phyloP scores from a whole-genome alignment of 2,797 vertebrate species.

The Perodicticus potto region DNA sequence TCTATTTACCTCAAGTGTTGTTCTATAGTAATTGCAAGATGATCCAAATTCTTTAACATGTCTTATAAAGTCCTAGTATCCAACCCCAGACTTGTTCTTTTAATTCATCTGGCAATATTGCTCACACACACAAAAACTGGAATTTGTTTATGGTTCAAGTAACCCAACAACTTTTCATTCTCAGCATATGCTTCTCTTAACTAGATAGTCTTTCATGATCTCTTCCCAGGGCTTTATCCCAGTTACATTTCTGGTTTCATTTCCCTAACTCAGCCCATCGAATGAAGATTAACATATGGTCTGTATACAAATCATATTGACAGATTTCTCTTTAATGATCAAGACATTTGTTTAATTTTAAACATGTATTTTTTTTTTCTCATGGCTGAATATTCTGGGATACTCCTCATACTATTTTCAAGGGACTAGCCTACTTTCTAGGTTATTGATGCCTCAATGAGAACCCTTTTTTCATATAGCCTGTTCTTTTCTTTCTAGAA shows the following conservation, averaged over 20 bases:
- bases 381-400: neutral
- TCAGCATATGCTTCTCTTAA: neutral
- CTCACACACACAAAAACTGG: neutral
- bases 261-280: neutral
- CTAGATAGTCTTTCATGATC: neutral
- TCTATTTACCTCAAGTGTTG: neutral
- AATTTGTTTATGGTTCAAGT: neutral
- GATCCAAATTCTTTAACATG: neutral
- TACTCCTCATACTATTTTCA: neutral
- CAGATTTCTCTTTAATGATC: neutral
- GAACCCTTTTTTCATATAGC: neutral
- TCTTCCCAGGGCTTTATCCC: neutral
- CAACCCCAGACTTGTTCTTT: neutral
- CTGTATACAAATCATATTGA: neutral
- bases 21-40: neutral
- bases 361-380: neutral
- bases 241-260: neutral
- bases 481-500: neutral
- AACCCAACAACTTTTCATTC: neutral
- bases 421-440: neutral
- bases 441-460: neutral
- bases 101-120: neutral
- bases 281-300: neutral
- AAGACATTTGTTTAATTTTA: neutral
- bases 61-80: neutral